phyloP scores from a whole-genome alignment of 2,797 vertebrate species.

The Falco rusticolus region DNA sequence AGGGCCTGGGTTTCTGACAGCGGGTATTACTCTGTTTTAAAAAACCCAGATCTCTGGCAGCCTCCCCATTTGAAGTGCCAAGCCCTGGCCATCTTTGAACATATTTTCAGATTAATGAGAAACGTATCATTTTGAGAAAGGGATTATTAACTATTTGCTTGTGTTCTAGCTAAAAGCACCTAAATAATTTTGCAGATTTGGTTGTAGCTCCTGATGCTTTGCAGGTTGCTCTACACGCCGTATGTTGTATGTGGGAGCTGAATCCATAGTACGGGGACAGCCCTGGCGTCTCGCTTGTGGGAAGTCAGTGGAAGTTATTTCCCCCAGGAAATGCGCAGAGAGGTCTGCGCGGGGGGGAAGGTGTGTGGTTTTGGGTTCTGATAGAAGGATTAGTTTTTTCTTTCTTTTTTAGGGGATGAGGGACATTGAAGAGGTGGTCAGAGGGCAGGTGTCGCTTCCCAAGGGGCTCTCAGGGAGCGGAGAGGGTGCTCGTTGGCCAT shows the following conservation, averaged over 20 bases:
- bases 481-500: not conserved
- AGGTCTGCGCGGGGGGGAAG: not conserved
- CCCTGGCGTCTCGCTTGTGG: not conserved
- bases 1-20: not conserved
- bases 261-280: not conserved
- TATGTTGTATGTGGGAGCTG: not conserved
- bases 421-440: not conserved
- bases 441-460: not conserved
- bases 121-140: not conserved
- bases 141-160: not conserved
- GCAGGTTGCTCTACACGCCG: not conserved
- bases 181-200: not conserved
- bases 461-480: not conserved
- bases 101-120: not conserved
- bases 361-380: not conserved
- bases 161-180: not conserved
- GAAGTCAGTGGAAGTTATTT: not conserved
- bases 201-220: not conserved
- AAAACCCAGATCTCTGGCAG: not conserved
- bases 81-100: not conserved
- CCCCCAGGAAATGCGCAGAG: rapidly evolving
- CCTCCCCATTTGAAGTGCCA: not conserved
- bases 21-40: not conserved
- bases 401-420: not conserved
- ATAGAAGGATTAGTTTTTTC: not conserved